phyloP scores from a whole-genome alignment of 2,113 vertebrate species.

The Anser cygnoides region DNA sequence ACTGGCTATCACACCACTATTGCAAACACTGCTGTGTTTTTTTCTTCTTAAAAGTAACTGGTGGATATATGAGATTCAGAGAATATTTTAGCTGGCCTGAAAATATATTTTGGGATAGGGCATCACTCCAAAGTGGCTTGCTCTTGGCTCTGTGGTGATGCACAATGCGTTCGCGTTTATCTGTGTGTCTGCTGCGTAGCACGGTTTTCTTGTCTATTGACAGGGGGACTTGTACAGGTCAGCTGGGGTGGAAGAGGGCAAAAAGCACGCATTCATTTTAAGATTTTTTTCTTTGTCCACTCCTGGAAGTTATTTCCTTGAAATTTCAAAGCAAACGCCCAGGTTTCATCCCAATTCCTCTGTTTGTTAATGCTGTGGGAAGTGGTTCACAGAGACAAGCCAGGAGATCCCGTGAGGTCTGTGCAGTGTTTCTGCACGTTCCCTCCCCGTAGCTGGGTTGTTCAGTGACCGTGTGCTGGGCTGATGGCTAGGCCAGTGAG shows the following conservation, averaged over 20 bases:
- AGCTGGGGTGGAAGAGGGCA: not conserved
- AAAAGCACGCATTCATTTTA: not conserved
- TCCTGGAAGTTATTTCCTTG: not conserved
- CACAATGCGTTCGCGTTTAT: not conserved
- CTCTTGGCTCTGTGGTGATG: not conserved
- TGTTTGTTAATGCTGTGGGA: not conserved
- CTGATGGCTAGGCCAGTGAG: not conserved
- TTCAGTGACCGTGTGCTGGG: not conserved
- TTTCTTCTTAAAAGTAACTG: not conserved
- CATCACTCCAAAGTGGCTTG: not conserved
- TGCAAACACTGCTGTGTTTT: not conserved
- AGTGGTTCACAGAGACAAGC: not conserved
- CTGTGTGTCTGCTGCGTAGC: not conserved
- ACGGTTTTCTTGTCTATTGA: not conserved
- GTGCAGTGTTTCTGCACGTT: not conserved
- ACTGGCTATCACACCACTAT: not conserved
- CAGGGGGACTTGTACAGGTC: not conserved
- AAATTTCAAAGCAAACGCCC: not conserved
- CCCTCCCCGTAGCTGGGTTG: not conserved
- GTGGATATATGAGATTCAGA: not conserved
- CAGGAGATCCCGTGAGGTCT: not conserved
- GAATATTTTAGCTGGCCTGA: not conserved
- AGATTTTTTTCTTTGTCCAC: rapidly evolving
- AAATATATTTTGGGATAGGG: not conserved
- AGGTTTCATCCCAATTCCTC: not conserved